A percentile compares a stretch with the other conserved stretches of the same genome.
phyloP scores from a whole-genome alignment of 1,140 invertebrate species.

The Heliconius melpomene region DNA sequence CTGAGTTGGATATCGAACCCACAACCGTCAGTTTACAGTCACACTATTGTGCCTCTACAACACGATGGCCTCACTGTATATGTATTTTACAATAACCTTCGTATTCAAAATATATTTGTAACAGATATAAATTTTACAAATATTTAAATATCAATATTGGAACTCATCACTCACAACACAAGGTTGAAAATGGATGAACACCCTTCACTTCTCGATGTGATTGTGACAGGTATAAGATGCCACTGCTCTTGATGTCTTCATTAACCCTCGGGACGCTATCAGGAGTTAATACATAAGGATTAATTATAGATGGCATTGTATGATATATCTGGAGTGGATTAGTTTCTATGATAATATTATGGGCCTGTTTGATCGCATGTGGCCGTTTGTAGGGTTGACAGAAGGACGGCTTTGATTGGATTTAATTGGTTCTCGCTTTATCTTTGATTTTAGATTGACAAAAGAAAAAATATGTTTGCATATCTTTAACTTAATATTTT shows the following conservation, averaged over 20 bases:
- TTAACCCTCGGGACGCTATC: conserved; percentile 58
- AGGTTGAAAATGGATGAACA: background rate
- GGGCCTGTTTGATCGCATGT: conserved; percentile 6
- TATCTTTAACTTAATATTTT: background rate
- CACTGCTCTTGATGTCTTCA: conserved; percentile 62
- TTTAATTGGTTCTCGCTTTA: background rate
- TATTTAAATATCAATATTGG: background rate
- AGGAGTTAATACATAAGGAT: conserved; percentile 41
- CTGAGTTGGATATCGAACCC: too few relatives aligned
- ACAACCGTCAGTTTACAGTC: too few relatives aligned
- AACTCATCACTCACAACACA: background rate
- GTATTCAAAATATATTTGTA: background rate
- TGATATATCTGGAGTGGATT: conserved; percentile 14
- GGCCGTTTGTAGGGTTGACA: background rate
- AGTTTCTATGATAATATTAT: conserved; percentile 5
- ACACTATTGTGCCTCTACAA: too few relatives aligned
- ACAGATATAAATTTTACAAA: background rate
- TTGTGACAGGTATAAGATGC: conserved; percentile 58
- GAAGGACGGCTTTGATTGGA: background rate
- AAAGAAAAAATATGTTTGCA: background rate
- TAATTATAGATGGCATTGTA: conserved; percentile 52
- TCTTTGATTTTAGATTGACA: background rate
- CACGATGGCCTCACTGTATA: too few relatives aligned
- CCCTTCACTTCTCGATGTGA: conserved; percentile 1
- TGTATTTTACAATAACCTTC: too few relatives aligned